phyloP scores from a whole-genome alignment of 2,888 invertebrate species.

The Sialis fuliginosa region DNA sequence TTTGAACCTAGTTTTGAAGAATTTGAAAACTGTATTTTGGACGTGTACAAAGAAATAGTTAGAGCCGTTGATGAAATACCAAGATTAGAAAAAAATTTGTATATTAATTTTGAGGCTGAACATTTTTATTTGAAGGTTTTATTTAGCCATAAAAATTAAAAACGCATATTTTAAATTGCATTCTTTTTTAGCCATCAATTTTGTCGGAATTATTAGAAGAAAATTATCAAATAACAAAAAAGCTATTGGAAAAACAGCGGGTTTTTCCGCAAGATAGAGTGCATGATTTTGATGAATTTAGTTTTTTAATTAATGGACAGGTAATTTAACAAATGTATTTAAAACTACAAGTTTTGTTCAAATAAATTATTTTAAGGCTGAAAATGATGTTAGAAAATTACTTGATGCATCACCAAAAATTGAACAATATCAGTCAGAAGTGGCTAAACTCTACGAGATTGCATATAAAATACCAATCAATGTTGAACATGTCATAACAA shows the following conservation, averaged over 20 bases:
- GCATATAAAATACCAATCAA: slow-evolving; percentile 38
- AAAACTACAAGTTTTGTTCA: slow-evolving; percentile 1
- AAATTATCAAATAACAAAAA: slow-evolving; percentile 40
- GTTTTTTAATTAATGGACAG: slow-evolving; percentile 54
- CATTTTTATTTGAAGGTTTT: slow-evolving; percentile 17
- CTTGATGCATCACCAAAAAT: slow-evolving; percentile 44
- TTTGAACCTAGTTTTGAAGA: slow-evolving; percentile 63
- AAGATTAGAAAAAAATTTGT: slow-evolving; percentile 62
- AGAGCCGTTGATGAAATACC: slow-evolving; percentile 54
- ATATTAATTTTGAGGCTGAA: slow-evolving; percentile 37
- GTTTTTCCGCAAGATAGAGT: slow-evolving; percentile 54
- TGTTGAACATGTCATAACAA: slow-evolving; percentile 46
- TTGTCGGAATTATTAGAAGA: slow-evolving; percentile 45
- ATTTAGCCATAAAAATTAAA: not conserved
- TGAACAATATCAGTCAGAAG: slow-evolving; percentile 40
- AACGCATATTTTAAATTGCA: not conserved
- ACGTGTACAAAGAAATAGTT: slow-evolving; percentile 56
- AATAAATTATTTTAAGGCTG: slow-evolving; percentile 27
- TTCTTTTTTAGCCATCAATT: slow-evolving; percentile 47
- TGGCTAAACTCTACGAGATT: slow-evolving; percentile 42
- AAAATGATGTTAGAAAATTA: slow-evolving; percentile 44
- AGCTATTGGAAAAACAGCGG: slow-evolving; percentile 49
- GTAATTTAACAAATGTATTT: slow-evolving; percentile 18
- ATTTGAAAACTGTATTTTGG: slow-evolving; percentile 49
- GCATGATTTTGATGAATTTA: slow-evolving; percentile 66